Conservation (phyloP, 2,113 vertebrate species). For the Hucho hucho region DNA sequence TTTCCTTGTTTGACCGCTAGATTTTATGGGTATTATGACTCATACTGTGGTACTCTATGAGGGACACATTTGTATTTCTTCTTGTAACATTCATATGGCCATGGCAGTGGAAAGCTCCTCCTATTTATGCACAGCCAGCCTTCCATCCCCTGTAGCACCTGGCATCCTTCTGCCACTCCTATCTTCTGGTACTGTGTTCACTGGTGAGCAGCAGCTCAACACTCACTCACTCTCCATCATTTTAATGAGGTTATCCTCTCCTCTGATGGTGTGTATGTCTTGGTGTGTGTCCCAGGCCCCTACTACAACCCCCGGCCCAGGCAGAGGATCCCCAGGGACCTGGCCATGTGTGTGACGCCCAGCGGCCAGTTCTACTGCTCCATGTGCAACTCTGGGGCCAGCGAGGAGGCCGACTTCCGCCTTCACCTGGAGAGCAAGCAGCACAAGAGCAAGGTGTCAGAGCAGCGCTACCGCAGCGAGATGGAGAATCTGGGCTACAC, state of each 20-base stretch:
- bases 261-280: not conserved
- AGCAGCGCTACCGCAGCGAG: slow-evolving; percentile 91
- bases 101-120: not conserved
- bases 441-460: slow-evolving; percentile 96
- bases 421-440: slow-evolving; percentile 97
- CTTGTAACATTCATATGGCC: too few species aligned
- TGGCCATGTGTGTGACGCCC: slow-evolving; percentile 97
- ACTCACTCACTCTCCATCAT: slow-evolving; percentile 30
- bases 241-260: slow-evolving; percentile 9
- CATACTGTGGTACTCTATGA: too few species aligned
- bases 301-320: slow-evolving; percentile 94
- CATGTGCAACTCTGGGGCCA: slow-evolving; percentile 94
- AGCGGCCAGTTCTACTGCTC: slow-evolving; percentile 99
- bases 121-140: not conserved
- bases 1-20: too few species aligned
- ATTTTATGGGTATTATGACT: too few species aligned
- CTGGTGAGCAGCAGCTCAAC: not conserved
- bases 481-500: slow-evolving; percentile 97
- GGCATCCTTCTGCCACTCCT: slow-evolving; percentile 5
- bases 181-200: slow-evolving; percentile 19
- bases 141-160: not conserved
- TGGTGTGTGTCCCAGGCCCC: slow-evolving; percentile 76
- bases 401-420: slow-evolving; percentile 92
- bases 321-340: slow-evolving; percentile 92
- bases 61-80: too few species aligned